These are phyloP conservation scores for Cercocebus atys DNA, from an alignment of 2,113 vertebrate genomes.

Conservation along the genomic window DNA sequence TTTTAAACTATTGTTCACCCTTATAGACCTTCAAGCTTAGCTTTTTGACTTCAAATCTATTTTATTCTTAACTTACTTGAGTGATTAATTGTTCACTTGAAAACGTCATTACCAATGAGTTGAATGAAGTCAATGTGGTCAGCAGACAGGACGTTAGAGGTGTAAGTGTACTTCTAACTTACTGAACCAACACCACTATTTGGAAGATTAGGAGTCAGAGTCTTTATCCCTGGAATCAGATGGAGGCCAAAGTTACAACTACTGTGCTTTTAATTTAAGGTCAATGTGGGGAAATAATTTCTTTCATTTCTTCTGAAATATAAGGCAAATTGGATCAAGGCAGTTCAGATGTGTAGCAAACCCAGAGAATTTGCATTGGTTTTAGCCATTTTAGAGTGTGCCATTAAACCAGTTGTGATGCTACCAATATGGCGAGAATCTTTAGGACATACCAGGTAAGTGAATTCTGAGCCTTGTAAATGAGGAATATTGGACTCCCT, in stretches of 20 bases:
- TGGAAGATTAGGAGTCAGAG: neutral
- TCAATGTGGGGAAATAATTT: neutral
- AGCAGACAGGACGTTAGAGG: neutral
- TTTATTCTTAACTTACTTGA: conserved; percentile 23
- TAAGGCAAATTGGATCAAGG: conserved; percentile 99
- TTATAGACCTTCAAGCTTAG: neutral
- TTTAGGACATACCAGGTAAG: conserved; percentile 96
- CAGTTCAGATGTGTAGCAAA: conserved; percentile 99
- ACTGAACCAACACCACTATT: neutral
- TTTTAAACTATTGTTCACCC: no score
- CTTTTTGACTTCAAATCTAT: neutral
- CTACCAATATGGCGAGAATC: conserved; percentile 96
- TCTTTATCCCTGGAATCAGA: neutral
- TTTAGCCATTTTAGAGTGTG: conserved; percentile 97
- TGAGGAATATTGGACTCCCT: neutral
- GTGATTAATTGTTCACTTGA: neutral
- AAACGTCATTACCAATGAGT: neutral
- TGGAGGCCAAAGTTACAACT: neutral
- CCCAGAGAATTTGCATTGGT: conserved; percentile 97
- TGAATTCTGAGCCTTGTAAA: conserved; percentile 4
- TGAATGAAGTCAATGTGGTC: neutral
- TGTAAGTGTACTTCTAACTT: neutral
- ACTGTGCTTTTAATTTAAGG: conserved; percentile 13
- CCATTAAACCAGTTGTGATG: conserved; percentile 98
- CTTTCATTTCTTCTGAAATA: conserved; percentile 45